phyloP scores from a whole-genome alignment of 1,140 invertebrate genomes.

The Drosophila hydei region DNA sequence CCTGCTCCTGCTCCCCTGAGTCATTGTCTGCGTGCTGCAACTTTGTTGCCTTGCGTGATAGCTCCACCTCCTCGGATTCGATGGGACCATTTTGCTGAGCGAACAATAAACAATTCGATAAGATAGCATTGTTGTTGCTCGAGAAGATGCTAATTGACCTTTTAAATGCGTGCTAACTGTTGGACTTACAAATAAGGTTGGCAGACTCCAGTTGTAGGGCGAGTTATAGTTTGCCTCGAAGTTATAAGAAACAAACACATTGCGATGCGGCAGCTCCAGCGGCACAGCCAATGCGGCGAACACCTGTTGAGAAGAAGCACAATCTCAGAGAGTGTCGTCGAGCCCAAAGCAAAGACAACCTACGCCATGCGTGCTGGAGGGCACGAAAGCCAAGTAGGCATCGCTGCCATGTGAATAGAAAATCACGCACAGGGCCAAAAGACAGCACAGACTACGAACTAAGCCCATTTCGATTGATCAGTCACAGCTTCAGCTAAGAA shows the following conservation, averaged over 20 bases:
- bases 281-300: constrained; percentile 89
- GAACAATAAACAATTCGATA: neutral
- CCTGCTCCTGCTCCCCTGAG: neutral
- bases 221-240: constrained; percentile 90
- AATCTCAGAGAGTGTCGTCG: neutral
- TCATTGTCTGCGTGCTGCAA: constrained; percentile 4
- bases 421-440: constrained; percentile 15
- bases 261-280: constrained; percentile 88
- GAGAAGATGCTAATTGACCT: constrained; percentile 60
- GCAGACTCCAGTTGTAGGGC: constrained; percentile 63
- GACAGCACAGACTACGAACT: neutral
- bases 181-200: constrained; percentile 74
- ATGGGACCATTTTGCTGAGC: constrained; percentile 71
- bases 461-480: constrained; percentile 45
- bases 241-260: constrained; percentile 90
- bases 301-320: constrained; percentile 72
- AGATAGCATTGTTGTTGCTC: constrained; percentile 8
- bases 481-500: constrained; percentile 35
- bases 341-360: constrained; percentile 17
- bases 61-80: constrained; percentile 58
- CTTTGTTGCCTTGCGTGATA: constrained; percentile 38
- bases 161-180: constrained; percentile 61
- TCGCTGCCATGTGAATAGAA: neutral
- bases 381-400: constrained; percentile 52
- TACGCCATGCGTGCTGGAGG: constrained; percentile 74